A percentile compares a stretch with the other conserved stretches of the same genome.
These are phyloP conservation scores for Andrena camellia DNA, from an alignment of 2,888 invertebrate species.

Conservation along the genomic window DNA sequence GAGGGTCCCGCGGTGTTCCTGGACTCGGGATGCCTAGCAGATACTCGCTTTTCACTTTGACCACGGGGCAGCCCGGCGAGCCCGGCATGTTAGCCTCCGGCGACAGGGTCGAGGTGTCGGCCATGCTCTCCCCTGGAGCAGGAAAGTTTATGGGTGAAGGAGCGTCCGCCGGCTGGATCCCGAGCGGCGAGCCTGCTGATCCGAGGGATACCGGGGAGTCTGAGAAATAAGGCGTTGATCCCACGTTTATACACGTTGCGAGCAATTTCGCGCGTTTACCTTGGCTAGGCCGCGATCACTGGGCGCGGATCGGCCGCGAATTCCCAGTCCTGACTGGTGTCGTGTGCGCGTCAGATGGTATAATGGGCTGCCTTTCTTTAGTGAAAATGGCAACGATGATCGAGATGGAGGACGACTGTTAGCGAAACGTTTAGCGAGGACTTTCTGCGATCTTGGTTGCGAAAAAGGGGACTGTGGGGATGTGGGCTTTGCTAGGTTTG, in stretches of 20 bases:
- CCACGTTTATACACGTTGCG: slow-evolving; percentile 67
- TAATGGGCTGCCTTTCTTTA: slow-evolving; percentile 22
- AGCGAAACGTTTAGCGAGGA: background rate
- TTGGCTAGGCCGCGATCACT: slow-evolving; percentile 36
- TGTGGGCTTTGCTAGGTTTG: too few relatives aligned
- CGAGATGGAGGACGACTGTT: background rate
- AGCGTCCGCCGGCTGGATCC: slow-evolving; percentile 83
- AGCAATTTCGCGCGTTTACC: slow-evolving; percentile 33
- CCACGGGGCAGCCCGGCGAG: slow-evolving; percentile 88
- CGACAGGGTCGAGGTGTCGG: slow-evolving; percentile 96
- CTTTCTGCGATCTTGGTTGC: background rate
- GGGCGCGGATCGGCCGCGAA: slow-evolving; percentile 37
- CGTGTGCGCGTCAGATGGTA: slow-evolving; percentile 27
- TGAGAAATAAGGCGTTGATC: slow-evolving; percentile 78
- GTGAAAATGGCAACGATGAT: slow-evolving; percentile 18
- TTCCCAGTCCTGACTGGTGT: slow-evolving; percentile 38
- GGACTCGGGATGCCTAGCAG: slow-evolving; percentile 87
- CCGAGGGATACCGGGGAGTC: slow-evolving; percentile 85
- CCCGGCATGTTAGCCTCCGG: slow-evolving; percentile 95
- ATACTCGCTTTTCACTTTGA: slow-evolving; percentile 84
- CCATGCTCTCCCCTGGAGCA: slow-evolving; percentile 94
- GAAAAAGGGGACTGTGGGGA: too few relatives aligned
- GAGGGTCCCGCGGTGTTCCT: slow-evolving; percentile 87
- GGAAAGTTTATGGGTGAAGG: slow-evolving; percentile 84
- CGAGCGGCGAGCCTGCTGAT: slow-evolving; percentile 84